Base-by-base conservation (phyloP, 2,113 vertebrate genomes). In the Lota lota region DNA sequence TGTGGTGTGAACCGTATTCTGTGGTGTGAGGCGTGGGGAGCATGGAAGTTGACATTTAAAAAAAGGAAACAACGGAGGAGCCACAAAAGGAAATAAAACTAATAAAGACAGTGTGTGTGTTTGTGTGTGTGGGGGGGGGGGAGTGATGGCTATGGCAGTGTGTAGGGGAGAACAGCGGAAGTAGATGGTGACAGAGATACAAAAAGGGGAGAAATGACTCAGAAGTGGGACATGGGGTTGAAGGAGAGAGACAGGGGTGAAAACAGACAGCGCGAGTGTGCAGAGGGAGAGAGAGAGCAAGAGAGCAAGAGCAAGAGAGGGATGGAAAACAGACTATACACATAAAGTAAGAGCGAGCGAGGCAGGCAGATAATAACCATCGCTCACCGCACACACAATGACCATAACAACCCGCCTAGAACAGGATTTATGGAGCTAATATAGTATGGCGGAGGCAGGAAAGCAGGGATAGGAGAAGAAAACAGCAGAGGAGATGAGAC, bases 341-440 rank as follows among this genome's bases (percentile, higher is more conserved):
- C 81, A 91, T 91, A 89, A 92, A 92, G 79, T 76, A 86, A 21
- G n/a, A 14, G 56, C 64, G 87, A 90, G 84, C 75, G 69, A 83
- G 87, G 79, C 76, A 77, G 77, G 69, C 78, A 73, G 86, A 90
- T 92, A 90, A 92, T 92, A 92, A 90, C 89, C 89, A 91, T 92
- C 79, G 78, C 89, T 92, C 91, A 91, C 83, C 79, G 88, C 89
- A 78, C 85, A 89, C 87, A 89, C 89, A 90, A 88, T 92, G 90
- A 91, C 90, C 92, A 92, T 88, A 89, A 91, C 90, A 88, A 90
- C 89, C 82, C 84, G 81, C 86, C 82, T 74, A 74, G 79, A 70
- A 85, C 79, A 84, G 88, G 88, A 92, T 92, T 92, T 92, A 93
- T 91, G 79, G 81, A 63, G 67, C 84, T 90, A 91, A 93, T 92